Evolutionary conservation across 2,888 invertebrate genomes (phyloP), one percentile per base, ranked within the genome.

Genomic region (Aphidius colemani): DNA sequence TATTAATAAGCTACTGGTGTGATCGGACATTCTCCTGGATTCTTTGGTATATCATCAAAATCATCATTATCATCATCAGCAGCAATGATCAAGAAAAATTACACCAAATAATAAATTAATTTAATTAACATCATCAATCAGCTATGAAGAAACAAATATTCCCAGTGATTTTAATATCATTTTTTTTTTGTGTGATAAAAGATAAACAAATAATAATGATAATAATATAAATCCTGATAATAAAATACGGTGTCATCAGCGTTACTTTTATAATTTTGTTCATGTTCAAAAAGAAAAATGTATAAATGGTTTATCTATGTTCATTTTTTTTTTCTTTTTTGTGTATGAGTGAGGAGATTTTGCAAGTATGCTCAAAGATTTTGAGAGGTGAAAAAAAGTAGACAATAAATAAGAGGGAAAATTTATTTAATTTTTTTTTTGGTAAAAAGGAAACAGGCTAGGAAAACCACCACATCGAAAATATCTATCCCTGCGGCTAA

Each of bases 11-110:
- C 87, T 94, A 94, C 94, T 94, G 94, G 92, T 94, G 93, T 89
- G 88, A 87, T 92, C 88, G 93, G 94, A 93, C 94, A 94, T 93
- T 88, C 88, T 86, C 88, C 88, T 85, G 85, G 88, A 86, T 75
- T 73, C 76, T 70, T 64, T 60, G 69, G 66, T 64, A 63, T 50
- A 59, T 65, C 64, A 65, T 53, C 65, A 60, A 46, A 13, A 60
- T 62, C 62, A 60, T 62, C 49, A 58, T 46, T 2, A 18, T 18
- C 51, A 9, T 40, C 61, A 43, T 44, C 30, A 7, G 40, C 43
- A 39, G 46, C n/a, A 11, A 57, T 39, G 7, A 57, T 39, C n/a
- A n/a, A 18, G 53, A 53, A 43, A 30, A 30, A 30, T 30, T 30
- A 30, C 30, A 5, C 30, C 30, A 30, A 30, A 18, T 18, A 18